phyloP scores from a whole-genome alignment of 2,797 vertebrate species.

The Helarctos malayanus region DNA sequence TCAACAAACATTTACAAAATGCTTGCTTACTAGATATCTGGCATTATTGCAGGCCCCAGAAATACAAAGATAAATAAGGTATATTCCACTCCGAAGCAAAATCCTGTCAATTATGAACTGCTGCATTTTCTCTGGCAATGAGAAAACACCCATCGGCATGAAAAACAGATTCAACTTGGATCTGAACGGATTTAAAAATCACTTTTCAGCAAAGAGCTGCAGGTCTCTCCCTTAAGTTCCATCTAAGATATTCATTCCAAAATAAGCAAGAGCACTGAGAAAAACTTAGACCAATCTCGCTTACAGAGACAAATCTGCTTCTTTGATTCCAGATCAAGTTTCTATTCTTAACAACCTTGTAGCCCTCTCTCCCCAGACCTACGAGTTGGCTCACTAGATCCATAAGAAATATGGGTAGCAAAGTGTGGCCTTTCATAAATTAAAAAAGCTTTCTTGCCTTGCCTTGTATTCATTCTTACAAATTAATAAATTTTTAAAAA shows the following conservation, averaged over 20 bases:
- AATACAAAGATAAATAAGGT: conserved; percentile 54
- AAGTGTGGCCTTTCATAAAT: not conserved
- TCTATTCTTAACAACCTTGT: conserved; percentile 46
- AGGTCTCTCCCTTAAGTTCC: conserved; percentile 36
- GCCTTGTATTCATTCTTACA: not conserved
- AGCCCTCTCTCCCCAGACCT: not conserved
- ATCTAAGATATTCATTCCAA: conserved; percentile 36
- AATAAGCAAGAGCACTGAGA: conserved; percentile 57
- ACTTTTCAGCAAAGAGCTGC: conserved; percentile 11
- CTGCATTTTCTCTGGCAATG: conserved; percentile 56
- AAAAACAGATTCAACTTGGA: conserved; percentile 17
- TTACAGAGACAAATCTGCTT: conserved; percentile 20
- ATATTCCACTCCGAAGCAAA: conserved; percentile 36
- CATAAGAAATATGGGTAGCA: not conserved
- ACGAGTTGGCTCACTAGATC: not conserved
- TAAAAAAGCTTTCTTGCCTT: not conserved
- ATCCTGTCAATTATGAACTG: not conserved
- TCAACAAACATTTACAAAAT: not conserved
- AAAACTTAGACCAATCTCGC: conserved; percentile 23
- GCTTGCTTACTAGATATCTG: not conserved
- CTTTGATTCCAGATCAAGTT: conserved; percentile 66
- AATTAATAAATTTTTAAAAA: not conserved
- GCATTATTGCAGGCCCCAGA: not conserved
- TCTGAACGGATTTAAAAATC: not conserved
- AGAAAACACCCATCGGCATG: conserved; percentile 50